A percentile compares a stretch with the other conserved stretches of the same genome.
These are phyloP conservation scores for Platycheirus albimanus DNA, from an alignment of 2,888 invertebrate species.

Conservation along the genomic window DNA sequence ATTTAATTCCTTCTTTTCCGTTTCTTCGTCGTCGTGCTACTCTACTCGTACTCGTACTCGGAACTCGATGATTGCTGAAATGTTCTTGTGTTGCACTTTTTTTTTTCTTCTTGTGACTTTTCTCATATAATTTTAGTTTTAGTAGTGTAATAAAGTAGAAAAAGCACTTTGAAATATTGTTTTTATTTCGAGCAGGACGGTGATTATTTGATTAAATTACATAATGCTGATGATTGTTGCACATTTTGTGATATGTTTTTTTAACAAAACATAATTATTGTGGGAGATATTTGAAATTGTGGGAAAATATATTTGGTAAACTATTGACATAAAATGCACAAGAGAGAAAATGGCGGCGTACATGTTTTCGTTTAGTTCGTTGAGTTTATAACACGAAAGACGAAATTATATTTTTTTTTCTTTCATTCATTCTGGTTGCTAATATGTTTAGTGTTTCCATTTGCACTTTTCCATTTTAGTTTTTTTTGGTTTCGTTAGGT, in stretches of 20 bases:
- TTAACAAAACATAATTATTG: constrained; percentile 73
- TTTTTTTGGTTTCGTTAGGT: background rate
- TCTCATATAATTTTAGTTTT: too few species aligned
- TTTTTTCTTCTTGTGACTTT: constrained; percentile 37
- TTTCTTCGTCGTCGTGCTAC: constrained; percentile 52
- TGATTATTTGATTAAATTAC: constrained; percentile 75
- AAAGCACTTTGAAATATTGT: constrained; percentile 59
- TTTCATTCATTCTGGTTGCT: constrained; percentile 23
- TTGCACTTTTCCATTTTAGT: too few species aligned
- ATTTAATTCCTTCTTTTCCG: constrained; percentile 65
- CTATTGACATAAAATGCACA: constrained; percentile 78
- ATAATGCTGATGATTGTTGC: constrained; percentile 75
- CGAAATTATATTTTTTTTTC: too few species aligned
- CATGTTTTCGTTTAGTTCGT: constrained; percentile 76
- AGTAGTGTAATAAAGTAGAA: constrained; percentile 17
- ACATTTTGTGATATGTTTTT: constrained; percentile 74
- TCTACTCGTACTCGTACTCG: constrained; percentile 63
- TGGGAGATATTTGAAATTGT: constrained; percentile 60
- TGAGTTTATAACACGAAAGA: constrained; percentile 75
- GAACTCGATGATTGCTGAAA: constrained; percentile 35
- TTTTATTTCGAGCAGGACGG: constrained; percentile 46
- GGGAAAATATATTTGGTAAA: constrained; percentile 75
- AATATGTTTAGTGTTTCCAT: constrained; percentile 29
- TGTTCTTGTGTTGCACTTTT: constrained; percentile 70
- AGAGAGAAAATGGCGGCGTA: constrained; percentile 79